Evolutionary conservation across 1,140 invertebrate genomes (phyloP), one percentile per base, ranked within the genome.

Genomic region (Drosophila sturtevanti): DNA sequence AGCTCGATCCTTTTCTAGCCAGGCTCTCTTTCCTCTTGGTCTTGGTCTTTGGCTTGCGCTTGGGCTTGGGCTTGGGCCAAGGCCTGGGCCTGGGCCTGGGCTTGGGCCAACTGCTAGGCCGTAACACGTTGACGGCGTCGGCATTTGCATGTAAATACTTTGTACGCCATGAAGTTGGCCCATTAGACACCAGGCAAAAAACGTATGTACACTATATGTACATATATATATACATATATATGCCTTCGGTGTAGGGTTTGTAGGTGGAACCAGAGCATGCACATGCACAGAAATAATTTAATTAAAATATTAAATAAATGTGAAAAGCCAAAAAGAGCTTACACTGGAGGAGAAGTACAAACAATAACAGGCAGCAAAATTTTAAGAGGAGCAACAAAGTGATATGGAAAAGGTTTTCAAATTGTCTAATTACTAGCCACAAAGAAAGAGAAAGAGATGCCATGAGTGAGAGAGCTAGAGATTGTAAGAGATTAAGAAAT

Each of bases 281-380:
- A 84, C 72, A 72, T 78, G 71, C 80, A 79, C 67, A 71, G 79
- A 86, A 87, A 87, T 87, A 87, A 87, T 87, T 87, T 87, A 89
- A 87, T 87, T 87, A 87, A 87, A 86, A 87, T 87, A 89, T 87
- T 79, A 87, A 89, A 85, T 81, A 85, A 86, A 85, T 86, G 81
- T 68, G 55, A 72, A 74, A 79, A 72, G 80, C 77, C 63, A 75
- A 78, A 69, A 68, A 63, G 35, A 68, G 72, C 35, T 48, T 48
- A 48, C 34, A 22, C 22, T 14, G 24, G 4, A 31, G 18, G 9
- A 18, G 18, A 31, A 35, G 44, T 18, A 22, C 9, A 62, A 66
- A 56, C 71, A 74, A 22, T 48, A 48, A 48, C 41, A 48, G 41
- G 41, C 22, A 24, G 9, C 54, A 56, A 61, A 35, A 59, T 44